Conservation (phyloP, 2,113 vertebrate species). For the Neotragus pygmaeus region DNA sequence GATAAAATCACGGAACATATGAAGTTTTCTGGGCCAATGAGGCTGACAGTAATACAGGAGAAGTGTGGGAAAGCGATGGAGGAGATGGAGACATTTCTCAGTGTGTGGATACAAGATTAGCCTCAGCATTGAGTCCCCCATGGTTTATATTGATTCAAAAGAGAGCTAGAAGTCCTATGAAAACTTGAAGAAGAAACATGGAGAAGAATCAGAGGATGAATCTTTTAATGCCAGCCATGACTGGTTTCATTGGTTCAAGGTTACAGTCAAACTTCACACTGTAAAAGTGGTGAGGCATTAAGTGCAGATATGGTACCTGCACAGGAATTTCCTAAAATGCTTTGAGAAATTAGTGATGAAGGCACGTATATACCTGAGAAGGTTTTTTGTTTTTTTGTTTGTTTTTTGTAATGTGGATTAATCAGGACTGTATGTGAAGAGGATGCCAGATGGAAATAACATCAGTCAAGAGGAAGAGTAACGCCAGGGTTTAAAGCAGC, state of each 20-base stretch:
- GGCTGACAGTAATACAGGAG: not conserved
- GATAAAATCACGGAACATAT: not conserved
- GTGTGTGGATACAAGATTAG: not conserved
- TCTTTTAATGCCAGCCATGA: not conserved
- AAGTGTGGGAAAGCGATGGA: not conserved
- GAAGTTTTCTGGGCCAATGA: not conserved
- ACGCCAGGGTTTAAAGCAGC: not conserved
- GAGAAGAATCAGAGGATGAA: not conserved
- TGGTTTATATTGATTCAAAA: not conserved
- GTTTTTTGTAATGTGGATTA: not conserved
- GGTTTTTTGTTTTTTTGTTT: accelerated
- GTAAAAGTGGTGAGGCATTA: not conserved
- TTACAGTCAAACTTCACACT: not conserved
- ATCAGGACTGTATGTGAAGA: not conserved
- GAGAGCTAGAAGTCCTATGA: not conserved
- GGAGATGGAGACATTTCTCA: not conserved
- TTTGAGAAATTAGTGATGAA: not conserved
- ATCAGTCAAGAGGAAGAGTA: not conserved
- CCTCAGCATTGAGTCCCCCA: not conserved
- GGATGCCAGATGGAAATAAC: not conserved
- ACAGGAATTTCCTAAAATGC: not conserved
- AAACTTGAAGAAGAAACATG: not conserved
- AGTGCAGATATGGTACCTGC: not conserved
- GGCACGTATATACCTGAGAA: not conserved
- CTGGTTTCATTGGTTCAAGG: not conserved